Evolutionary conservation across 30 jellyfish, hydroid and myxozoan genomes (phyloP).

Genomic region (Pelagia noctiluca): DNA sequence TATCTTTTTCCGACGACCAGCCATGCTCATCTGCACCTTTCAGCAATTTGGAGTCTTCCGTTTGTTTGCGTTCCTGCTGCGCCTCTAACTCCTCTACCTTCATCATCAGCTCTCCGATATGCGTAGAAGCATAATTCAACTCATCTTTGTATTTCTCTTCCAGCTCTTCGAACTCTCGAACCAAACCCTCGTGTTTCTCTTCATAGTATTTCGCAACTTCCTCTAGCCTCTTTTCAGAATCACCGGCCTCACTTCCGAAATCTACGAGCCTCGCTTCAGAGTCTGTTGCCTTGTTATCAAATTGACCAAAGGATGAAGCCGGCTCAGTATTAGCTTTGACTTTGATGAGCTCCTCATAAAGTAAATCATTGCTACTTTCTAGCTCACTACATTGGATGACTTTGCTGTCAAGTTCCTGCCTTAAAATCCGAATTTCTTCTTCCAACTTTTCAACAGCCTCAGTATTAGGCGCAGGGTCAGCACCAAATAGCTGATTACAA

Average conservation of each 20-base stretch:
- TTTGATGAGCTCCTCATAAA: constrained; percentile 48
- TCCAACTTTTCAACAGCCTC: constrained; percentile 13
- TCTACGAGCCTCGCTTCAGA: not conserved
- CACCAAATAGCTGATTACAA: constrained; percentile 63
- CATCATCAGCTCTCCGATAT: constrained; percentile 40
- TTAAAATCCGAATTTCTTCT: constrained; percentile 22
- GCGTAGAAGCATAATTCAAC: constrained; percentile 62
- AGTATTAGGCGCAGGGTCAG: constrained; percentile 25
- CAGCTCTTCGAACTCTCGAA: constrained; percentile 41
- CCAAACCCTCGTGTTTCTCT: constrained; percentile 37
- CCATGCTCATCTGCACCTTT: not conserved
- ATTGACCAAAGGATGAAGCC: too few species aligned
- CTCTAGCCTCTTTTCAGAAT: constrained; percentile 17
- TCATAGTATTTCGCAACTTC: constrained; percentile 32
- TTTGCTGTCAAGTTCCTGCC: constrained; percentile 19
- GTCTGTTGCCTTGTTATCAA: not conserved
- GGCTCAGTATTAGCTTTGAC: constrained; percentile 46
- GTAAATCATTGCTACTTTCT: constrained; percentile 34
- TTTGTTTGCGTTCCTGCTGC: constrained; percentile 12
- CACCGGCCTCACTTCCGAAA: not conserved
- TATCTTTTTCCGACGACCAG: not conserved
- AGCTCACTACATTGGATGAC: constrained; percentile 35
- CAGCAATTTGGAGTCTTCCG: not conserved
- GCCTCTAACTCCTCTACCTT: constrained; percentile 53
- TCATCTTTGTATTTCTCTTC: constrained; percentile 72